Conservation (phyloP, 92 coral and sea anemone species). For the Diadumene lineata region DNA sequence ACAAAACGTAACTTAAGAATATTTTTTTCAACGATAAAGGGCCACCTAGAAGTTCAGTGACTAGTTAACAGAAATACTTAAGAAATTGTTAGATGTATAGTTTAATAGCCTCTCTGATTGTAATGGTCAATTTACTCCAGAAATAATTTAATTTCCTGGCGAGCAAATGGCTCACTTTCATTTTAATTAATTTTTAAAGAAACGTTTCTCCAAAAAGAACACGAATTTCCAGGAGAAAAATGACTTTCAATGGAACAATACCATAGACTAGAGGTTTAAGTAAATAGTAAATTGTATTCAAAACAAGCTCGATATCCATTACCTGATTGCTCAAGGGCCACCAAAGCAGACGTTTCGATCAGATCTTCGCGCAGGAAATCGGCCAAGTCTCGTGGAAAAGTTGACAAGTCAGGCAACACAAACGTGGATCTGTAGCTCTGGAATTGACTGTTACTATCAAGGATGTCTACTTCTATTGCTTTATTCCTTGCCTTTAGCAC, state of each 20-base stretch:
- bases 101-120: background rate
- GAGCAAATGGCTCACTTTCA: background rate
- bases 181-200: slow-evolving; percentile 1
- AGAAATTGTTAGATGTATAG: background rate
- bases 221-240: background rate
- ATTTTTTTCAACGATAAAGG: too few relatives aligned
- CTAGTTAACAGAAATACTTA: background rate
- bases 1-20: too few relatives aligned
- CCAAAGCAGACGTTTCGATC: slow-evolving; percentile 84
- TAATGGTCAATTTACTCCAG: background rate
- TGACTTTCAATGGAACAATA: background rate
- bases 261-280: too few relatives aligned
- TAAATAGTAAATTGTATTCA: too few relatives aligned
- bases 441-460: slow-evolving; percentile 55
- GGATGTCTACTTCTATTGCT: slow-evolving; percentile 60
- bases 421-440: slow-evolving; percentile 81
- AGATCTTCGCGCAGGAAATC: slow-evolving; percentile 84
- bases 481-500: slow-evolving; percentile 80
- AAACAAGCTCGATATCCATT: background rate
- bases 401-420: slow-evolving; percentile 81
- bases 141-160: background rate
- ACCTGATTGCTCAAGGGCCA: slow-evolving; percentile 93
- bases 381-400: slow-evolving; percentile 65
- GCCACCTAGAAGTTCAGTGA: background rate
- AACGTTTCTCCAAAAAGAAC: background rate